These are phyloP conservation scores for Anableps anableps DNA, from an alignment of 2,797 vertebrate species.

Conservation along the genomic window DNA sequence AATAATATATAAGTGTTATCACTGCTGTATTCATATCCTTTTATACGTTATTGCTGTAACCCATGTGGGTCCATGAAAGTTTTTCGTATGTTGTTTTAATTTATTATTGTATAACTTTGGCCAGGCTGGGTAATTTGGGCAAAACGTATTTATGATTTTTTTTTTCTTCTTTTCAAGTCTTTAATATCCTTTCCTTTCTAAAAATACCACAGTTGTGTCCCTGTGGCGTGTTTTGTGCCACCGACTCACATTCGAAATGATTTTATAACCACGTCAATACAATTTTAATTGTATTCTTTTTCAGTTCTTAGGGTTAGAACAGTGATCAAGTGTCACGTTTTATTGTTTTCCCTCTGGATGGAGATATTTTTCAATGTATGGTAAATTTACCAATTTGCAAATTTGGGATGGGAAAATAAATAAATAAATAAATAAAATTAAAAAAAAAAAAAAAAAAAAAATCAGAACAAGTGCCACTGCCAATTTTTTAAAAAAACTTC, in stretches of 20 bases:
- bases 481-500: background rate
- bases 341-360: background rate
- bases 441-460: background rate
- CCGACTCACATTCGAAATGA: background rate
- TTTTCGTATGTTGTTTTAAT: background rate
- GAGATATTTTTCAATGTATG: background rate
- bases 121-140: background rate
- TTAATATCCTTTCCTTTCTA: background rate
- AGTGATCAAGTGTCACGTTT: background rate
- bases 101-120: background rate
- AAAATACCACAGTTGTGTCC: background rate
- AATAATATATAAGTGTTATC: background rate
- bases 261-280: background rate
- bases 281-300: background rate
- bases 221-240: background rate
- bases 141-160: background rate
- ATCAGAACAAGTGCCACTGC: background rate
- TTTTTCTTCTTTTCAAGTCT: background rate
- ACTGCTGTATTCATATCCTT: background rate
- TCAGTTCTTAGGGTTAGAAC: background rate
- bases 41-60: background rate
- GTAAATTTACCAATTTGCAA: background rate
- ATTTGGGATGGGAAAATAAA: background rate
- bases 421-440: background rate
- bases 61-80: background rate